phyloP scores from a whole-genome alignment of 2,888 invertebrate genomes.

The Ditula angustiorana region DNA sequence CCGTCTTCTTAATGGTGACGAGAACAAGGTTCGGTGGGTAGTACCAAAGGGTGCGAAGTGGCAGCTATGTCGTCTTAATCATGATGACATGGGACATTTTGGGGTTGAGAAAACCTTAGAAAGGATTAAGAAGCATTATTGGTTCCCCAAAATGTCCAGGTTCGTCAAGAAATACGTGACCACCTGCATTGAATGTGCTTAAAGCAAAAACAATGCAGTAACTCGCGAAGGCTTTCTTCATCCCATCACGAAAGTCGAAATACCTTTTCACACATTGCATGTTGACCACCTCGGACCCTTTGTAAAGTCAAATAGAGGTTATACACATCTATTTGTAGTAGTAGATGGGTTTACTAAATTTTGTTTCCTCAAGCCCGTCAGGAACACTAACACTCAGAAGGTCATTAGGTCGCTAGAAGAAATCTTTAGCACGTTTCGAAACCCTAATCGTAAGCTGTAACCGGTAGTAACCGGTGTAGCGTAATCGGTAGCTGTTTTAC shows the following conservation, averaged over 20 bases:
- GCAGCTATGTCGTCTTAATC: constrained; percentile 51
- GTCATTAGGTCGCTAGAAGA: constrained; percentile 48
- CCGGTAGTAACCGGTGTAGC: too few species aligned
- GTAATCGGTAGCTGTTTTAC: constrained; percentile 60
- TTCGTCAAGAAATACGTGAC: constrained; percentile 59
- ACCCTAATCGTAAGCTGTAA: constrained; percentile 51
- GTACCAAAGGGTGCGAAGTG: constrained; percentile 51
- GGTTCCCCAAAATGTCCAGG: constrained; percentile 61
- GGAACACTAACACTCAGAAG: constrained; percentile 48
- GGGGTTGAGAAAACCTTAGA: constrained; percentile 57
- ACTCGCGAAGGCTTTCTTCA: constrained; percentile 54
- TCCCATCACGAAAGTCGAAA: constrained; percentile 56
- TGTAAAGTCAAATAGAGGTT: constrained; percentile 48
- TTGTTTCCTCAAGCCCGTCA: constrained; percentile 50
- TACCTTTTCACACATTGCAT: constrained; percentile 60
- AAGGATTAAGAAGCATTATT: constrained; percentile 55
- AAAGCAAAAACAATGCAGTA: constrained; percentile 49
- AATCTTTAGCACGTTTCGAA: constrained; percentile 39
- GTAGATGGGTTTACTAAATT: constrained; percentile 60
- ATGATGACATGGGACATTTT: constrained; percentile 62
- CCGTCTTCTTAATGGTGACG: constrained; percentile 27
- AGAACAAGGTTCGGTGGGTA: constrained; percentile 47
- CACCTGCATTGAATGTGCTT: constrained; percentile 60
- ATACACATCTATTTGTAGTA: constrained; percentile 50
- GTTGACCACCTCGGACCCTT: constrained; percentile 64